Conservation (phyloP, 2,888 invertebrate species). For the Mantis religiosa region DNA sequence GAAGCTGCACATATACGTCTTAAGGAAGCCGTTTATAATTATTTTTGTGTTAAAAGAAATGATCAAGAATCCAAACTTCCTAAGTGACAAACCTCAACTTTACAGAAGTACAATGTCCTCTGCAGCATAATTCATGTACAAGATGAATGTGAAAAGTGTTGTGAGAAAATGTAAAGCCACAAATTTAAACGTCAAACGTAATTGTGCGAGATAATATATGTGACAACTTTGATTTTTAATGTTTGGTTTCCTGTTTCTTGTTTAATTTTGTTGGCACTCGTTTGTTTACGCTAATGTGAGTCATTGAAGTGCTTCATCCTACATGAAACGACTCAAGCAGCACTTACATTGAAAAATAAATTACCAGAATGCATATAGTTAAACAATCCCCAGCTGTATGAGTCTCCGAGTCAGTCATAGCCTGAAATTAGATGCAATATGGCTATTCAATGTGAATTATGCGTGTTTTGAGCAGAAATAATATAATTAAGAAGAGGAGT, state of each 20-base stretch:
- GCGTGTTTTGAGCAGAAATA: background rate
- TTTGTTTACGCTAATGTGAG: background rate
- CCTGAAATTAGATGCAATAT: background rate
- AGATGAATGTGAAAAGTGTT: background rate
- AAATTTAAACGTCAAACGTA: background rate
- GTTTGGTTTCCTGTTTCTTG: background rate
- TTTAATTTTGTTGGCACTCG: background rate
- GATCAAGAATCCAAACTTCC: too few species aligned
- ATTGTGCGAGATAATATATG: background rate
- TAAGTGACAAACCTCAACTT: too few species aligned
- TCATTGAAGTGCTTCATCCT: background rate
- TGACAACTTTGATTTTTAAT: background rate
- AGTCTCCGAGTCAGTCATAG: background rate
- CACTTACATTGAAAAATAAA: background rate
- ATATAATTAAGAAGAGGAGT: background rate
- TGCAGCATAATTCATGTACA: background rate
- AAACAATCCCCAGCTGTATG: background rate
- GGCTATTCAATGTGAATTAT: background rate
- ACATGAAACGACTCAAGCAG: background rate
- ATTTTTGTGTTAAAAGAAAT: too few species aligned
- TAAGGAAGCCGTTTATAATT: too few species aligned
- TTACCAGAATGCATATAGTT: background rate
- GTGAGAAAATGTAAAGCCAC: background rate
- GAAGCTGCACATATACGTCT: too few species aligned
- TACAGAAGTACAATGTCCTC: background rate